Conservation (phyloP, 2,113 vertebrate species). For the Odontophorus gujanensis region DNA sequence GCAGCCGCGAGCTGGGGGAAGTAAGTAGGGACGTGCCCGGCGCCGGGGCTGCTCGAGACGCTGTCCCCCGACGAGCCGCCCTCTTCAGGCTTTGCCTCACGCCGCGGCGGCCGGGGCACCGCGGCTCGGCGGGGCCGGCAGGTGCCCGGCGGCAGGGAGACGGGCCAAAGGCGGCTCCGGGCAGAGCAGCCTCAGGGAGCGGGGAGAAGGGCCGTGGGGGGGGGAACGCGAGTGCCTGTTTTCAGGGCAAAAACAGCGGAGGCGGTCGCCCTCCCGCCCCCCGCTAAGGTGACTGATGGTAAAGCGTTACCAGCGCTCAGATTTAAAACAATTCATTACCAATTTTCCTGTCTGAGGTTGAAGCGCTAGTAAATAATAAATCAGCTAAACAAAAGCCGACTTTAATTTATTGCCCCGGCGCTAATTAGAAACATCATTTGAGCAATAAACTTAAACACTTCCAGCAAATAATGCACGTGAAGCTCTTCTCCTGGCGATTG, state of each 20-base stretch:
- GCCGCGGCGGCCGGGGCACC: no score
- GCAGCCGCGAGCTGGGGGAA: not conserved
- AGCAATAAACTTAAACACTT: conserved; percentile 88
- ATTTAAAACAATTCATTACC: conserved; percentile 80
- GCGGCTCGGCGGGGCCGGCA: no score
- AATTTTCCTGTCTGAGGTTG: conserved; percentile 74
- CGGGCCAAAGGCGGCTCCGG: no score
- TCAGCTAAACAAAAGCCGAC: conserved; percentile 83
- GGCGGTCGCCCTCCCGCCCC: not conserved
- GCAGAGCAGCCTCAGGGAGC: no score
- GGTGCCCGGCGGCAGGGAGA: no score
- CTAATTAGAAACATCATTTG: conserved; percentile 87
- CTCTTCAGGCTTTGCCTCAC: no score
- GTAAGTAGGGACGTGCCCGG: not conserved
- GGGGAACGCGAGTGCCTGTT: not conserved
- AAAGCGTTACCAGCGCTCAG: conserved; percentile 71
- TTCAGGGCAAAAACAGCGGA: not conserved
- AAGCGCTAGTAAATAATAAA: conserved; percentile 82
- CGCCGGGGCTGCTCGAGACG: not conserved
- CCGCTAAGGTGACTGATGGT: conserved; percentile 39
- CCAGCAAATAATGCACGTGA: conserved; percentile 76
- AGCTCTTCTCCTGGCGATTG: conserved; percentile 14
- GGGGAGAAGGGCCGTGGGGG: not conserved
- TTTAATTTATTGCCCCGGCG: conserved; percentile 80
- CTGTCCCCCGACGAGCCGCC: not conserved